Percentiles rank a stretch among this genome's conserved stretches.
These are phyloP conservation scores for Sphaeramia orbicularis DNA, from an alignment of 2,797 vertebrate species.

Conservation along the genomic window DNA sequence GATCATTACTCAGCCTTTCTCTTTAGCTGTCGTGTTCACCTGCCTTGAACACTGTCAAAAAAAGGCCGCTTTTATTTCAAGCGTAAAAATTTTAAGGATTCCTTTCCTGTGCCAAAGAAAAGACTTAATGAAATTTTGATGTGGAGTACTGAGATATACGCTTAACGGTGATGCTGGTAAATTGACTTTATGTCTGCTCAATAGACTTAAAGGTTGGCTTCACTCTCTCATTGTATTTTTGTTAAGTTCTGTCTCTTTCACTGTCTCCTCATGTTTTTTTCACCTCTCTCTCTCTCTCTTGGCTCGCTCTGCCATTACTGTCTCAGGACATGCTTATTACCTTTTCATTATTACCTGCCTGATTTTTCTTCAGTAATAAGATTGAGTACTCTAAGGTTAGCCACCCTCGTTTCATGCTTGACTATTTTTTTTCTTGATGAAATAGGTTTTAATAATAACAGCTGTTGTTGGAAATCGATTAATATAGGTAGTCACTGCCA, in stretches of 20 bases:
- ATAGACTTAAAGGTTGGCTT: conserved; percentile 30
- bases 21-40: conserved; percentile 24
- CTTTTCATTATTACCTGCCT: conserved; percentile 32
- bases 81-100: conserved; percentile 28
- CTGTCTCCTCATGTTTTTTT: conserved; percentile 10
- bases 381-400: neutral
- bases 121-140: conserved; percentile 58
- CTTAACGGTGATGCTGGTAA: conserved; percentile 38
- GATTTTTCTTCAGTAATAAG: conserved; percentile 35
- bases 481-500: conserved; percentile 16
- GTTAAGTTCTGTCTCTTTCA: conserved; percentile 12
- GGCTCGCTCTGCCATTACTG: conserved; percentile 14
- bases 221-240: conserved; percentile 13
- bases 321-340: conserved; percentile 39
- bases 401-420: conserved; percentile 30
- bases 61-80: conserved; percentile 15
- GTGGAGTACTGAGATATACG: conserved; percentile 43
- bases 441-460: conserved; percentile 21
- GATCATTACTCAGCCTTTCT: conserved; percentile 32
- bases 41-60: conserved; percentile 29
- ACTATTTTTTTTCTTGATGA: conserved; percentile 18
- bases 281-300: neutral
- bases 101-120: conserved; percentile 23
- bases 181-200: conserved; percentile 57
- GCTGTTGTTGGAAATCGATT: conserved; percentile 17